Percentiles rank a stretch among this genome's conserved stretches.
These are phyloP conservation scores for Patella pellucida DNA, from an alignment of 2,888 invertebrate species.

Conservation along the genomic window DNA sequence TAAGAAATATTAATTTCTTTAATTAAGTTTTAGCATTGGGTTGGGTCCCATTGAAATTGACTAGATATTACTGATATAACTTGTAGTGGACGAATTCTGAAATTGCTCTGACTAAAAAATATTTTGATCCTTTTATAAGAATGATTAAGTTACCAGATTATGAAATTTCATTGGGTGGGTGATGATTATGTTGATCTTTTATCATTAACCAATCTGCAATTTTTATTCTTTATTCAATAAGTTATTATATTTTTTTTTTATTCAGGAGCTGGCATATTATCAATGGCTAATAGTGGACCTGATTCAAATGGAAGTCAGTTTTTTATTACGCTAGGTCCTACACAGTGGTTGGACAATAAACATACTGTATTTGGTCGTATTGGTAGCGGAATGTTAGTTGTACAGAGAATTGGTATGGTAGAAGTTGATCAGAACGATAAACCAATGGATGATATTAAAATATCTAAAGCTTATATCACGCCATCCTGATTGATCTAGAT, in stretches of 20 bases:
- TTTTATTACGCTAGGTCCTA: conserved; percentile 95
- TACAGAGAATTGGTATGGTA: conserved; percentile 92
- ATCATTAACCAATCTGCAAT: neutral
- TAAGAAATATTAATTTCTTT: too few relatives aligned
- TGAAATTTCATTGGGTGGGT: too few relatives aligned
- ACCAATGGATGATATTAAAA: conserved; percentile 77
- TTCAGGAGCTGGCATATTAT: conserved; percentile 84
- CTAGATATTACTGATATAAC: too few relatives aligned
- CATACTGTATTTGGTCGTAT: conserved; percentile 96
- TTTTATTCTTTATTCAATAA: neutral
- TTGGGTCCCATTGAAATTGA: too few relatives aligned
- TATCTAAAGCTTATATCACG: conserved; percentile 56
- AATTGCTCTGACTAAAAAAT: too few relatives aligned
- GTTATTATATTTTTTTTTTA: conserved; percentile 17
- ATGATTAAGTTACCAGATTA: too few relatives aligned
- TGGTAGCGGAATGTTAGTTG: conserved; percentile 88
- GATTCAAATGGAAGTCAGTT: conserved; percentile 98
- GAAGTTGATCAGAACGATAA: conserved; percentile 94
- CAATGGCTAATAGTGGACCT: conserved; percentile 99
- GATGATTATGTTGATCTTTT: neutral
- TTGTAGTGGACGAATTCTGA: too few relatives aligned
- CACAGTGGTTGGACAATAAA: conserved; percentile 98
- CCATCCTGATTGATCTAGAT: conserved; percentile 35
- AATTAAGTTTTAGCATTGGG: too few relatives aligned
- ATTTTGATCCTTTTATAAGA: too few relatives aligned